Conservation (phyloP, 2,888 invertebrate species). For the Pyrgus malvae region DNA sequence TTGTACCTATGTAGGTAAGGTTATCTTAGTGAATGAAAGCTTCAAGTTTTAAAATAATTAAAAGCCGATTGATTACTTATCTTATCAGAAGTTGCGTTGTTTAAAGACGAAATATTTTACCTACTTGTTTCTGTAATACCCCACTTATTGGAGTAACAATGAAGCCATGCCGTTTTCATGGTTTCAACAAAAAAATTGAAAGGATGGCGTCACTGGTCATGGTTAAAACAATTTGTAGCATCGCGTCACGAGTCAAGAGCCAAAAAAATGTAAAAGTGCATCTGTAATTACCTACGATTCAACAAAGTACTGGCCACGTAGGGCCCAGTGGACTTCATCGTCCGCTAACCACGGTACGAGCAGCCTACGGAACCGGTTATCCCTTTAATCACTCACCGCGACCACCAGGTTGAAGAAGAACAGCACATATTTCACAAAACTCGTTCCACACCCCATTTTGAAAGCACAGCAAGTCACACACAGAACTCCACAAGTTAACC, state of each 20-base stretch:
- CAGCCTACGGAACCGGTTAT: constrained; percentile 63
- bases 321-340: constrained; percentile 48
- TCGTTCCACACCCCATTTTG: constrained; percentile 87
- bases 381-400: constrained; percentile 84
- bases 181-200: constrained; percentile 5
- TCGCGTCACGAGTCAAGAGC: constrained; percentile 29
- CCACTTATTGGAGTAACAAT: constrained; percentile 19
- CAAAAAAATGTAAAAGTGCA: constrained; percentile 18
- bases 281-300: constrained; percentile 8
- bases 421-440: constrained; percentile 90
- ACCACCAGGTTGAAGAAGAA: constrained; percentile 90
- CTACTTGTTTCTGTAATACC: too few relatives aligned
- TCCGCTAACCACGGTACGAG: constrained; percentile 55
- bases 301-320: constrained; percentile 37
- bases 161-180: not conserved
- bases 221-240: constrained; percentile 23
- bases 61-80: too few relatives aligned
- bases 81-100: not conserved
- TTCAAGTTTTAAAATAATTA: too few relatives aligned
- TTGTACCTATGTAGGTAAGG: too few relatives aligned
- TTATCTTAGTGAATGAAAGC: too few relatives aligned
- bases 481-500: constrained; percentile 61
- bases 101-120: too few relatives aligned
- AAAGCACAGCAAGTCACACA: constrained; percentile 62
- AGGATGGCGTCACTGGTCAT: constrained; percentile 12